Base-by-base conservation (phyloP, 2,113 vertebrate species). In the human region DNA sequence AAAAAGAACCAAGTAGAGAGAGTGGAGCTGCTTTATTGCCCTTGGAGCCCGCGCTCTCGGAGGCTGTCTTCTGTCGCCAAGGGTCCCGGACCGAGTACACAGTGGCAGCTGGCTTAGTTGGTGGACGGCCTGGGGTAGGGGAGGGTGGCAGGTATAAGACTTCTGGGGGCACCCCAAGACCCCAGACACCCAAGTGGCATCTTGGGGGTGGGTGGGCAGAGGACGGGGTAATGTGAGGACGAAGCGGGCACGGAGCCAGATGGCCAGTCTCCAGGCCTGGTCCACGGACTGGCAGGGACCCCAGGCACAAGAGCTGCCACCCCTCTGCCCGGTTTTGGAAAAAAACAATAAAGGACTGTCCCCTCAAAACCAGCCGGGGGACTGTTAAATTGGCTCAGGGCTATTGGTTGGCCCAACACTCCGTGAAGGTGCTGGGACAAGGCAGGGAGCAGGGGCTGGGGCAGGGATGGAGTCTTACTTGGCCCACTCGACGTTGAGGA, bases 401-500 rank as follows among this genome's bases (percentile, higher is more conserved):
- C 48, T 52, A 35, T 1, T 7, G 17, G 55, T 40, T 48, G 18
- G 43, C 43, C 45, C 0, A 5, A 45, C 59, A 35, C 38, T 13
- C 18, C 1, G 45, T 55, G 3, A 20, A 0, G 5, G 59, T 8
- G 10, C 20, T 17, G 23, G 23, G 2, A 17, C 6, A 2, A 61
- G 50, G 73, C 4, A 1, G 27, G 35, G 61, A 0, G 12, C n/a
- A 0, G 8, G 5, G 10, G 6, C 11, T 9, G 20, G 0, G 14
- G 4, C 0, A 0, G 14, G 2, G 9, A 8, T 4, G 13, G 25
- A 12, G 23, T 98, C 99, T 99, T 97, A 99, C 99, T 99, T 99
- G 97, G 99, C 99, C 99, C 99, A 99, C 98, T 99, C 99, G 79
- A 99, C 99, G 1, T 99, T 99, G 97, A 99, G 99, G 98, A 99